phyloP scores from a whole-genome alignment of 2,888 invertebrate species.

The Prosapia bicincta region DNA sequence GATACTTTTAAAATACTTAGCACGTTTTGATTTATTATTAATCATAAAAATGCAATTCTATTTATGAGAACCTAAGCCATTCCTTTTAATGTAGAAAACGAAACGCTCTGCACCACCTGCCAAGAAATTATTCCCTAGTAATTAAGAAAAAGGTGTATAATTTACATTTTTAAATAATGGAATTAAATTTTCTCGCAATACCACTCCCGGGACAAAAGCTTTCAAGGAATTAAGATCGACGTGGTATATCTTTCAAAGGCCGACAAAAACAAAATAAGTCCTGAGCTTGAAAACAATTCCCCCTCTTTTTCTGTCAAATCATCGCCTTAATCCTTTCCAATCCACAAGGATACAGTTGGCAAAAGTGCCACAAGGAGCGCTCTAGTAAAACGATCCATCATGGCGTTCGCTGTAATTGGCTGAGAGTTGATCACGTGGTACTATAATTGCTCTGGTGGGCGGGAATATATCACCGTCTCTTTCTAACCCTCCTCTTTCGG shows the following conservation, averaged over 20 bases:
- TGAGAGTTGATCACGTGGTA: conserved; percentile 57
- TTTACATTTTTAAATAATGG: not conserved
- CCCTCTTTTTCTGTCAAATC: conserved; percentile 27
- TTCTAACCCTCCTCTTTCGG: conserved; percentile 10
- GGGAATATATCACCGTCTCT: conserved; percentile 42
- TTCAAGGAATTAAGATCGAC: conserved; percentile 1
- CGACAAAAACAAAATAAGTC: conserved; percentile 33
- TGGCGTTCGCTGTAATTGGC: conserved; percentile 54
- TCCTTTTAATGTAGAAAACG: too few species aligned
- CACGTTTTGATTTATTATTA: too few species aligned
- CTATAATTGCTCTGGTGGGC: conserved; percentile 59
- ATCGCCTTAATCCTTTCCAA: conserved; percentile 35
- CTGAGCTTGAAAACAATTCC: conserved; percentile 35
- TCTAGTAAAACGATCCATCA: conserved; percentile 53
- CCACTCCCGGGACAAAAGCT: conserved; percentile 4
- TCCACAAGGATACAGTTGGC: not conserved
- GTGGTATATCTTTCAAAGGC: conserved; percentile 21
- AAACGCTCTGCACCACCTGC: not conserved
- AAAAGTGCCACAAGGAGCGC: conserved; percentile 19
- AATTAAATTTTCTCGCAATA: not conserved
- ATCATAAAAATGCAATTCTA: too few species aligned
- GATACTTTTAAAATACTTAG: too few species aligned
- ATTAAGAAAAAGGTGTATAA: not conserved
- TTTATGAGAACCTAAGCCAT: too few species aligned
- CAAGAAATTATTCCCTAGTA: not conserved